phyloP scores from a whole-genome alignment of 2,797 vertebrate genomes.

The Prionace glauca region DNA sequence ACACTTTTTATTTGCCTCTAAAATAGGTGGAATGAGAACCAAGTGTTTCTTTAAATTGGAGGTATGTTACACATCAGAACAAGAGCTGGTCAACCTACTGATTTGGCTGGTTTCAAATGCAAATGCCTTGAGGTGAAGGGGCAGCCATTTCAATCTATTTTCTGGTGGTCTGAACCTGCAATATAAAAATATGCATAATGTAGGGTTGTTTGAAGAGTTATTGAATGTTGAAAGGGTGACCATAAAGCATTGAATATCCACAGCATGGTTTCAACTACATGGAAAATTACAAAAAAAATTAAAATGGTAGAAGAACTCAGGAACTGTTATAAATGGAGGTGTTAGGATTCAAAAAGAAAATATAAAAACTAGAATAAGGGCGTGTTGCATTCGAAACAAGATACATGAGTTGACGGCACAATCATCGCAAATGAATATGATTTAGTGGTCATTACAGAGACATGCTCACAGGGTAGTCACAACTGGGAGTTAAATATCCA shows the following conservation, averaged over 20 bases:
- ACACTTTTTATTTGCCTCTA: not conserved
- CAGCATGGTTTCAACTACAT: not conserved
- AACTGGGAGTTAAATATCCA: too few species aligned
- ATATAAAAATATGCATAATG: not conserved
- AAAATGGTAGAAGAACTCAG: too few species aligned
- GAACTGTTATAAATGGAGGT: too few species aligned
- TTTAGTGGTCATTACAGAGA: too few species aligned
- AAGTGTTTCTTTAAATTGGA: not conserved
- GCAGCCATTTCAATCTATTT: not conserved
- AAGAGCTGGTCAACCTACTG: too few species aligned
- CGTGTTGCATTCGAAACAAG: too few species aligned
- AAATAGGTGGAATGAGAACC: not conserved
- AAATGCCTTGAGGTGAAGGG: not conserved
- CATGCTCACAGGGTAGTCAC: too few species aligned
- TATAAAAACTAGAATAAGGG: too few species aligned
- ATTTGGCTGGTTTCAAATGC: not conserved
- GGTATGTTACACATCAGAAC: not conserved
- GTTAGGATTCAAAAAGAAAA: too few species aligned
- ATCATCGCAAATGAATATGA: too few species aligned
- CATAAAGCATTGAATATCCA: not conserved
- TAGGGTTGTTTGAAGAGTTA: not conserved
- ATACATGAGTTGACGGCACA: too few species aligned
- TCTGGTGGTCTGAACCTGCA: not conserved
- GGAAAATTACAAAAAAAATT: too few species aligned
- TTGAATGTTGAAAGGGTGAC: not conserved